Evolutionary conservation across 2,888 invertebrate genomes (phyloP), one percentile per base, ranked within the genome.

Genomic region (Brenthis daphne): DNA sequence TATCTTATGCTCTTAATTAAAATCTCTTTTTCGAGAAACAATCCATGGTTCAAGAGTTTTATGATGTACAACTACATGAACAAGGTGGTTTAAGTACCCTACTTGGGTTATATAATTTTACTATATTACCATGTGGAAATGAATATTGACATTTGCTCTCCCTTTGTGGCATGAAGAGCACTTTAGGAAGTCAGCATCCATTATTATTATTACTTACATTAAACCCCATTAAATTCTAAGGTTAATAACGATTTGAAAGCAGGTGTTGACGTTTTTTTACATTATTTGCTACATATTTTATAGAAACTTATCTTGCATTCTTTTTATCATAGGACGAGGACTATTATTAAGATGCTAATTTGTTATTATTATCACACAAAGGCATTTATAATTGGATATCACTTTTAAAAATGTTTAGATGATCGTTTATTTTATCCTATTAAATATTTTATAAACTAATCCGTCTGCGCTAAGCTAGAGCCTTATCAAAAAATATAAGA

Each of bases 1-100:
- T 72, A 74, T 71, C 71, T 73, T 71, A 70, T 63, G 65, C 60
- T 70, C 64, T 65, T 68, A 68, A 72, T 72, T 67, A 69, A 71
- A 68, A 71, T 66, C 64, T 71, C 61, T 70, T 64, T 68, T 66
- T 64, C 58, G 64, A 64, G 43, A 54, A 67, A 58, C 50, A 58
- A 48, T 70, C 50, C 53, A 57, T 58, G 54, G 24, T 67, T 66
- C 56, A 66, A 58, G 55, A 63, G 37, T 69, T 53, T 65, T 66
- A 63, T 58, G 66, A 57, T 48, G 24, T 69, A 66, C 66, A 63
- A 33, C 56, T 65, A 65, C 60, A 65, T 48, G 64, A 54, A 60
- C 16, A 53, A 64, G 47, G 29, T 24, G 37, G 57, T n/a, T 58
- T 64, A 53, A 63, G 51, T 53, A 20, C 53, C 43, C 14, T 24